Evolutionary conservation across 2,888 invertebrate genomes (phyloP), one percentile per base, ranked within the genome.

Genomic region (Xylota segnis): DNA sequence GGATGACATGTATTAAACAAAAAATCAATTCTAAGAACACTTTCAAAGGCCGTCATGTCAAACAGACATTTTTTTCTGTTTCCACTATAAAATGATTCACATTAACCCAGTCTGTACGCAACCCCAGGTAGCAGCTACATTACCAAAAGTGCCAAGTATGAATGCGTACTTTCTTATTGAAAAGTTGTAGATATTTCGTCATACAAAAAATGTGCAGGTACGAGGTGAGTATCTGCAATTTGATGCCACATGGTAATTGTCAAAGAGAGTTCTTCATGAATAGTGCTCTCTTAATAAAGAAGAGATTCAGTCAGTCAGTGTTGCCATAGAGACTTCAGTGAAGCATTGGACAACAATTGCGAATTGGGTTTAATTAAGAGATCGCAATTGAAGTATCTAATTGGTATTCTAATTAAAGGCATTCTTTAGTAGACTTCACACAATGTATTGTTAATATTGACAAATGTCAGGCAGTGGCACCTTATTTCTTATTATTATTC

Each of bases 181-280:
- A 54, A 56, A 18, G 29, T 52, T 47, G n/a, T 47, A 16, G 2
- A 71, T 71, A 86, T 86, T 86, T 86, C 84, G 59, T 86, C 84
- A 86, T 84, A 56, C 71, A 40, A 63, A 40, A 63, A 32, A 40
- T n/a, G 9, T 56, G 10, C 16, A 32, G 4, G 32, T 34, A 45
- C 23, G 43, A 10, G 27, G 29, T 6, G 18, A 77, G 61, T 72
- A 83, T 78, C 72, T 66, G 72, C 71, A 78, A 2, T 58, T n/a
- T 23, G 5, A n/a, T 63, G 74, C 68, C 72, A 79, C 79, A 70
- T 79, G 79, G 56, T 72, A n/a, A 29, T 34, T 81, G 63, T 23
- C 27, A 74, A 79, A 75, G 68, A 81, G 74, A 68, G 23, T 12
- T 23, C 23, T 27, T 6, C n/a, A n/a, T n/a, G n/a, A 59, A 18